These are phyloP conservation scores for Eugnorisma glareosa DNA, from an alignment of 2,888 invertebrate genomes.

Conservation along the genomic window DNA sequence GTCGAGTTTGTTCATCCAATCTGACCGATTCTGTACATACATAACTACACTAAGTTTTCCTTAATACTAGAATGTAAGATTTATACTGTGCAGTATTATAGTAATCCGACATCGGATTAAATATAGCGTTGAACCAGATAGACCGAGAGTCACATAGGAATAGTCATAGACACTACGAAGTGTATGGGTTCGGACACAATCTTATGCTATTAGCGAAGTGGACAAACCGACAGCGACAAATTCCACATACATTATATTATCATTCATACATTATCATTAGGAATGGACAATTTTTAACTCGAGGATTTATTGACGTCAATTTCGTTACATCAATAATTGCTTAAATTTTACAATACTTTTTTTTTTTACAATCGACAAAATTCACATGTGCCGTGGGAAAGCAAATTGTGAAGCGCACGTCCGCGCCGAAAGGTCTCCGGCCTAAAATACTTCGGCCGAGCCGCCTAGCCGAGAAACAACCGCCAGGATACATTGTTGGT, in stretches of 20 bases:
- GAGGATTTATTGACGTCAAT: constrained; percentile 75
- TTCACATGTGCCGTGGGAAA: constrained; percentile 61
- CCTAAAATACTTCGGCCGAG: constrained; percentile 49
- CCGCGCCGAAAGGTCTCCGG: constrained; percentile 31
- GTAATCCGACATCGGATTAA: constrained; percentile 73
- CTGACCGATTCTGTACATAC: constrained; percentile 79
- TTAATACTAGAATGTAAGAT: constrained; percentile 82
- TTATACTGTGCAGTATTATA: constrained; percentile 79
- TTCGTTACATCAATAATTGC: constrained; percentile 75
- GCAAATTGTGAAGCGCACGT: constrained; percentile 55
- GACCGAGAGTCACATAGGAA: constrained; percentile 66
- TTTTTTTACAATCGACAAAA: constrained; percentile 75
- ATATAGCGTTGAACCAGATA: constrained; percentile 68
- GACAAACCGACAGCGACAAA: constrained; percentile 83
- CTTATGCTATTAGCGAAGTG: constrained; percentile 76
- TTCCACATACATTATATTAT: constrained; percentile 64
- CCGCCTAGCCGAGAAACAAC: constrained; percentile 24
- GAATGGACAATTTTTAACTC: constrained; percentile 81
- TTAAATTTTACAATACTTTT: constrained; percentile 74
- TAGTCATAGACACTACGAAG: constrained; percentile 69
- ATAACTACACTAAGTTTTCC: constrained; percentile 80
- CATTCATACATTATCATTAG: constrained; percentile 77
- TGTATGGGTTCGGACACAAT: constrained; percentile 79
- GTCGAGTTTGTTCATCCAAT: constrained; percentile 64
- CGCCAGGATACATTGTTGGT: constrained; percentile 43